phyloP scores from a whole-genome alignment of 35 echinoderm and acorn worm species.

The Apostichopus californicus region DNA sequence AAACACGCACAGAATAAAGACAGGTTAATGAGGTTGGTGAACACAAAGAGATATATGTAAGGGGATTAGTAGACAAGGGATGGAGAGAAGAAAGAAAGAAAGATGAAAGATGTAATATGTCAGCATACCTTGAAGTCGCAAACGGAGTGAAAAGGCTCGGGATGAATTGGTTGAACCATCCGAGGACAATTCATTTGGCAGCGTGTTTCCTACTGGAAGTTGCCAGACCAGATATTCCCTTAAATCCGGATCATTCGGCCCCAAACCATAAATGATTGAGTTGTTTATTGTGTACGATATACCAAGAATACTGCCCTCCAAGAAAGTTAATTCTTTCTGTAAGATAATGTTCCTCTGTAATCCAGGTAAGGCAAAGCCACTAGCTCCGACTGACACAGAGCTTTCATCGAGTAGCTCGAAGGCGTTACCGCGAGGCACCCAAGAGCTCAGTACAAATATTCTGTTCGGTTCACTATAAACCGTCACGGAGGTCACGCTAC shows the following conservation, averaged over 20 bases:
- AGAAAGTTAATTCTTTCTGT: background rate
- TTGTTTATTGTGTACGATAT: background rate
- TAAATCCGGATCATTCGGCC: background rate
- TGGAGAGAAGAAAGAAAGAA: too few species aligned
- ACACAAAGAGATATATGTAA: too few species aligned
- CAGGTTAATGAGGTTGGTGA: too few species aligned
- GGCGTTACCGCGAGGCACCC: background rate
- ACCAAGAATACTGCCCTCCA: slow-evolving; percentile 7
- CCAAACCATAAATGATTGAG: background rate
- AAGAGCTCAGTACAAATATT: slow-evolving; percentile 15
- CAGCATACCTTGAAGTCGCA: slow-evolving; percentile 7
- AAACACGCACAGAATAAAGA: too few species aligned
- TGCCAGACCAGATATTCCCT: background rate
- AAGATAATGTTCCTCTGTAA: too few species aligned
- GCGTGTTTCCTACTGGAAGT: background rate
- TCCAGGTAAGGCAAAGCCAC: too few species aligned
- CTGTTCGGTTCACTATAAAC: background rate
- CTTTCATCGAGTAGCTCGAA: background rate
- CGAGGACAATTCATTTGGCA: background rate
- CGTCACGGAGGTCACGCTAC: background rate
- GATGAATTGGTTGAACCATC: background rate
- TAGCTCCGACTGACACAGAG: background rate
- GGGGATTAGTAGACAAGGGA: too few species aligned
- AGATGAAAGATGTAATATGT: too few species aligned
- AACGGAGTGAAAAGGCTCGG: background rate